Evolutionary conservation across 1,140 invertebrate species (phyloP).

Genomic region (Brachionus koreanus): DNA sequence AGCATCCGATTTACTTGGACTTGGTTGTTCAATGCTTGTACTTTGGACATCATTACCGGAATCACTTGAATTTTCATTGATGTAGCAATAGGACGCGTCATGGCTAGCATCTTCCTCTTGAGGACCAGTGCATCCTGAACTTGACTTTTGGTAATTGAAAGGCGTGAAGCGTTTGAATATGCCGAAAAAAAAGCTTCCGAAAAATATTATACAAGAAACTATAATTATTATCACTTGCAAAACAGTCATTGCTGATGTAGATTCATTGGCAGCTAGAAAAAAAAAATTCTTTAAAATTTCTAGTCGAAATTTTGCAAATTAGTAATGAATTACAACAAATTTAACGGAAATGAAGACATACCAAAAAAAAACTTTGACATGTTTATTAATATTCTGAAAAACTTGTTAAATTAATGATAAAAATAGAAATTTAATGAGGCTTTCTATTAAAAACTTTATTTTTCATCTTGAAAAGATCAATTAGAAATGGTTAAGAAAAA

Average conservation of each 20-base stretch:
- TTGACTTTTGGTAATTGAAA: constrained; percentile 13
- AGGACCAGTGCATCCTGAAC: neutral
- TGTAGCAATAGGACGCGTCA: neutral
- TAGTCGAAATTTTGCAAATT: too few species aligned
- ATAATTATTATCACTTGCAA: constrained; percentile 18
- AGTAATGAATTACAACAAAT: too few species aligned
- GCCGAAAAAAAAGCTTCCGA: constrained; percentile 41
- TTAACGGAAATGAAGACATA: too few species aligned
- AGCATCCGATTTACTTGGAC: neutral
- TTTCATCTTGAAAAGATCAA: too few species aligned
- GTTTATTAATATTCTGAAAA: too few species aligned
- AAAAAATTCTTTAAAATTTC: neutral
- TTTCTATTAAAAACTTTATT: too few species aligned
- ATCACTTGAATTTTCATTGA: neutral
- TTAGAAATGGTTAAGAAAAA: too few species aligned
- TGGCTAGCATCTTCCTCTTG: neutral
- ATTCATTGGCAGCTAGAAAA: neutral
- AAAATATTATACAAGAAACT: constrained; percentile 12
- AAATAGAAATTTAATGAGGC: too few species aligned
- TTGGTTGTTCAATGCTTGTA: neutral
- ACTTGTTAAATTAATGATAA: too few species aligned
- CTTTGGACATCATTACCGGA: neutral
- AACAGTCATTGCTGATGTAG: neutral
- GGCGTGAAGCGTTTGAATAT: constrained; percentile 38
- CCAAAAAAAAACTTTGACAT: too few species aligned